These are phyloP conservation scores for Bhutanitis thaidina DNA, from an alignment of 2,888 invertebrate species.

Conservation along the genomic window DNA sequence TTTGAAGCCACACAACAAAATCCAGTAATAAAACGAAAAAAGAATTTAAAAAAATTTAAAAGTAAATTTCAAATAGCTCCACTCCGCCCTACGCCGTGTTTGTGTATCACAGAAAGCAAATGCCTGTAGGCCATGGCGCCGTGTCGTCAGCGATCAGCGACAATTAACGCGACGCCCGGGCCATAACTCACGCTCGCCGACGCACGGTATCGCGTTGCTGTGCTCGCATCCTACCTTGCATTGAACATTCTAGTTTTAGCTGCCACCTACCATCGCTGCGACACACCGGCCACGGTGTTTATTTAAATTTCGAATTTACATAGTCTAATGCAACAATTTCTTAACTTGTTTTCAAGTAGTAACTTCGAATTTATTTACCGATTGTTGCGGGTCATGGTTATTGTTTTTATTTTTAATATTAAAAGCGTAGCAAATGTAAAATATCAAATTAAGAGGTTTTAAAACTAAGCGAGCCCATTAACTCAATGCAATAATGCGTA, in stretches of 20 bases:
- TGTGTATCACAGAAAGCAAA: constrained; percentile 12
- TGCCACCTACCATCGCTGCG: constrained; percentile 34
- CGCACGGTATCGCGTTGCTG: constrained; percentile 43
- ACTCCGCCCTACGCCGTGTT: constrained; percentile 1
- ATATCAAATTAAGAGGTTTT: neutral
- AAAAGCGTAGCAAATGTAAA: no score
- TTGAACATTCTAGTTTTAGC: constrained; percentile 51
- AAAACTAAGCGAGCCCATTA: neutral
- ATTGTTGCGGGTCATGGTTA: no score
- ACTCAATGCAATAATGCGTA: neutral
- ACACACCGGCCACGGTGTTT: constrained; percentile 40
- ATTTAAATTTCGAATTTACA: constrained; percentile 68
- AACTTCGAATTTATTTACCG: no score
- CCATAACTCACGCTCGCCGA: constrained; percentile 55
- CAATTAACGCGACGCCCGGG: constrained; percentile 54
- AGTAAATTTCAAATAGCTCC: no score
- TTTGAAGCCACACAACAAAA: no score
- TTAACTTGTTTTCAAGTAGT: constrained; percentile 50
- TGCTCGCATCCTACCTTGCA: constrained; percentile 36
- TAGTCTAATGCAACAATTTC: constrained; percentile 68
- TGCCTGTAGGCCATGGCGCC: constrained; percentile 24
- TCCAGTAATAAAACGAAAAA: no score
- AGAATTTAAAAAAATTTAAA: no score
- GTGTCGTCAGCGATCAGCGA: constrained; percentile 39
- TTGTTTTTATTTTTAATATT: constrained; percentile 23